These are phyloP conservation scores for Apamea crenata DNA, from an alignment of 2,888 invertebrate species.

Conservation along the genomic window DNA sequence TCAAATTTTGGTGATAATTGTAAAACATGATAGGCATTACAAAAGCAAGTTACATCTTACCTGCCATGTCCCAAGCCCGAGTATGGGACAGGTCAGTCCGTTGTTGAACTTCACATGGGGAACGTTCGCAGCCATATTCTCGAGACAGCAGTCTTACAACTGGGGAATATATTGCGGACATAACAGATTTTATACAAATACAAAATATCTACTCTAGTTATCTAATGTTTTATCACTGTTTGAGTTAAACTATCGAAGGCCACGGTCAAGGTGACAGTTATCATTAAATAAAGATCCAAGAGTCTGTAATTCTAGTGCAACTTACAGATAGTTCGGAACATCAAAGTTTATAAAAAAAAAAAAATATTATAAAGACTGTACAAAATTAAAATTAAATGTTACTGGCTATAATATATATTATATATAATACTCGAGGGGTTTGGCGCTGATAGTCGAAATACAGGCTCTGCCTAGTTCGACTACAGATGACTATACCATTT, in stretches of 20 bases:
- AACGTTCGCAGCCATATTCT: constrained; percentile 65
- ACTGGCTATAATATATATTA: no score
- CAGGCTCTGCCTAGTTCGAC: no score
- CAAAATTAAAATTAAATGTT: no score
- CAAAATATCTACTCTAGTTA: constrained; percentile 10
- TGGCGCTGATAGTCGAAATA: no score
- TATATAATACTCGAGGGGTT: no score
- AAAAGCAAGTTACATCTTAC: constrained; percentile 74
- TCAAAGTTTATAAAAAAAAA: no score
- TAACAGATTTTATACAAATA: constrained; percentile 30
- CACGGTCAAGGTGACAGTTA: constrained; percentile 22
- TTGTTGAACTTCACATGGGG: constrained; percentile 86
- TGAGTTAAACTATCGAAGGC: constrained; percentile 17
- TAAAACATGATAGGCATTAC: not conserved
- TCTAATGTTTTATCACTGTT: constrained; percentile 39
- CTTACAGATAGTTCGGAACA: no score
- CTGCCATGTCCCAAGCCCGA: constrained; percentile 92
- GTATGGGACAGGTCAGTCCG: constrained; percentile 86
- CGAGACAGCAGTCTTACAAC: constrained; percentile 24
- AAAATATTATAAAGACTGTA: no score
- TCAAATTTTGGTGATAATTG: not conserved
- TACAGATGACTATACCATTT: no score
- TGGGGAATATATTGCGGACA: constrained; percentile 22
- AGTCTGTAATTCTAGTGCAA: not conserved
- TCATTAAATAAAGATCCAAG: constrained; percentile 6